Evolutionary conservation across 2,797 vertebrate genomes (phyloP).

Genomic region (Sebastolobus alascanus): DNA sequence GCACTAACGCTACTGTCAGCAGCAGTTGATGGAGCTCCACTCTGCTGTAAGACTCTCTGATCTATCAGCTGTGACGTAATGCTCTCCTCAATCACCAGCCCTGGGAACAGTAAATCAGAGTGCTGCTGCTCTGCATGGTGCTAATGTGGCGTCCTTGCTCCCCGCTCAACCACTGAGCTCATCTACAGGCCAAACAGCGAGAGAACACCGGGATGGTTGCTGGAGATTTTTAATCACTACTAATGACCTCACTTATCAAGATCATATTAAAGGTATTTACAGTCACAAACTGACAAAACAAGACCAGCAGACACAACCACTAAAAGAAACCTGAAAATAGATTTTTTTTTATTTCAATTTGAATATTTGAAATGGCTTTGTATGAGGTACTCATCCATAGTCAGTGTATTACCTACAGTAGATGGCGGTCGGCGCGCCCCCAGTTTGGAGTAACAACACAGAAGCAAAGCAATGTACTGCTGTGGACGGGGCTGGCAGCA

Average conservation of each 20-base stretch:
- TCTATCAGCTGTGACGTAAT: conserved; percentile 82
- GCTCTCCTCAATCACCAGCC: conserved; percentile 82
- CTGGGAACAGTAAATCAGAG: conserved; percentile 79
- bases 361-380: background rate
- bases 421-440: background rate
- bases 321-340: background rate
- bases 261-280: conserved; percentile 61
- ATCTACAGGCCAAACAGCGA: conserved; percentile 69
- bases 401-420: background rate
- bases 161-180: conserved; percentile 59
- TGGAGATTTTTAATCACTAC: conserved; percentile 68
- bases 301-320: background rate
- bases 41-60: conserved; percentile 75
- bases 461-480: no score
- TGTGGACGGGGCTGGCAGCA: background rate
- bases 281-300: conserved; percentile 40
- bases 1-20: conserved; percentile 78
- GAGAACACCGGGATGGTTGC: conserved; percentile 59
- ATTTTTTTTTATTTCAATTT: background rate
- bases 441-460: no score
- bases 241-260: conserved; percentile 74
- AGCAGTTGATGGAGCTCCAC: conserved; percentile 78
- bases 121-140: conserved; percentile 76
- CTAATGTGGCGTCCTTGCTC: conserved; percentile 66
- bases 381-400: background rate